phyloP scores from a whole-genome alignment of 1,140 invertebrate species.

The Delia radicum region DNA sequence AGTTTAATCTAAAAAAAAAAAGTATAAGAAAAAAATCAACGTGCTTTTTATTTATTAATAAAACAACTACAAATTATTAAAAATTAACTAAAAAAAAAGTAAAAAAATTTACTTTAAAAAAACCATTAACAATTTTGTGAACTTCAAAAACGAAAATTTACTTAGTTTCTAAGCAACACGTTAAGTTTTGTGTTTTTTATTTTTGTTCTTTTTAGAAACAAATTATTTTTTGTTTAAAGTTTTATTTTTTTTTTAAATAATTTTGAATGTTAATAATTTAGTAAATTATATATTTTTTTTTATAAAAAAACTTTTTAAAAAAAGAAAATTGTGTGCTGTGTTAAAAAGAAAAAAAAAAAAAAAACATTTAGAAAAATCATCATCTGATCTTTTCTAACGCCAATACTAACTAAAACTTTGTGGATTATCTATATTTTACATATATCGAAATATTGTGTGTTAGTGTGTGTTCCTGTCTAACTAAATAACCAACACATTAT shows the following conservation, averaged over 20 bases:
- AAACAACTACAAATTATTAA: not conserved
- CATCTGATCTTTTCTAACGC: not conserved
- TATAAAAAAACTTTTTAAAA: not conserved
- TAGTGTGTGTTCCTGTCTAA: too few relatives aligned
- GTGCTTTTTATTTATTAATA: not conserved
- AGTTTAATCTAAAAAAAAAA: too few relatives aligned
- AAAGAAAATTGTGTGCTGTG: too few relatives aligned
- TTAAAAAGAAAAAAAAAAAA: not conserved
- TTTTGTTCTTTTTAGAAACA: not conserved
- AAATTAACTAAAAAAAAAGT: not conserved
- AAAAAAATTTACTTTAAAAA: not conserved
- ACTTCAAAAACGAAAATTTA: not conserved
- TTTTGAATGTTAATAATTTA: too few relatives aligned
- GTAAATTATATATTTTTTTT: too few relatives aligned
- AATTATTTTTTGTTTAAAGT: not conserved
- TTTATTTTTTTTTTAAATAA: too few relatives aligned
- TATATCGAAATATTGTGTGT: too few relatives aligned
- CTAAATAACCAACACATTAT: not conserved
- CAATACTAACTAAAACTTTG: not conserved
- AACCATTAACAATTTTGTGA: not conserved
- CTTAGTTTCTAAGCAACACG: not conserved
- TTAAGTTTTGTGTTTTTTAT: not conserved
- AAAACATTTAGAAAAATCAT: too few relatives aligned
- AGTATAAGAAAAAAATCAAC: not conserved
- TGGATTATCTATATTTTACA: too few relatives aligned